Conservation (phyloP, 2,888 invertebrate genomes). For the Hecatera dysodea region DNA sequence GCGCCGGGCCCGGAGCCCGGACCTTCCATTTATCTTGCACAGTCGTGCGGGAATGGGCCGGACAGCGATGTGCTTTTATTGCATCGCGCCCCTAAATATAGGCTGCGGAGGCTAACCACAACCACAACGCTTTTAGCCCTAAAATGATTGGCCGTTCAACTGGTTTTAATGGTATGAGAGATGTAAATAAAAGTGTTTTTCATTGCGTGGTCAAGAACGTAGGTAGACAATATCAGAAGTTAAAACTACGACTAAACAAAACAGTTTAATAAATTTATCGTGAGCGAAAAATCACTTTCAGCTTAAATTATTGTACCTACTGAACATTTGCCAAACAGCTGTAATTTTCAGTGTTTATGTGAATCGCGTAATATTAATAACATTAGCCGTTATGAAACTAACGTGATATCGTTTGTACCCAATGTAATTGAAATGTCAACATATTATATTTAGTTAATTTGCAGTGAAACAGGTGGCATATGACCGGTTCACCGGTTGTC, state of each 20-base stretch:
- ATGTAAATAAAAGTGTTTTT: constrained; percentile 55
- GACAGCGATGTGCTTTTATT: constrained; percentile 89
- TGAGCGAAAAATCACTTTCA: neutral
- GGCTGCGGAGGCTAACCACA: constrained; percentile 83
- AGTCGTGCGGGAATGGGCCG: constrained; percentile 89
- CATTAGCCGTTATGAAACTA: constrained; percentile 41
- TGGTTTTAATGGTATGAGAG: constrained; percentile 73
- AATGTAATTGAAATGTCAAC: constrained; percentile 54
- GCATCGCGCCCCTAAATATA: constrained; percentile 89
- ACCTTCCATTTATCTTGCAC: constrained; percentile 89
- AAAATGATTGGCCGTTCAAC: constrained; percentile 81
- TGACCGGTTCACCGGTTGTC: constrained; percentile 73
- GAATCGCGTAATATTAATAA: constrained; percentile 33
- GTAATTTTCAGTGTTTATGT: constrained; percentile 34
- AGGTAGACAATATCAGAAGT: neutral
- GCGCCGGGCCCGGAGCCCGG: constrained; percentile 77
- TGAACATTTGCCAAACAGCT: constrained; percentile 43
- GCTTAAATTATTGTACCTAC: constrained; percentile 7
- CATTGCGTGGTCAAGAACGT: constrained; percentile 9
- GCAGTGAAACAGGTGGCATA: constrained; percentile 74
- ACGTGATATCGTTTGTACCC: constrained; percentile 33
- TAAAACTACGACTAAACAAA: neutral
- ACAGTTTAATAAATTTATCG: neutral
- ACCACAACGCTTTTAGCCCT: constrained; percentile 83
- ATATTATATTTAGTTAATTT: constrained; percentile 64